Conservation (phyloP, 2,888 invertebrate genomes). For the Eilema sororculum region DNA sequence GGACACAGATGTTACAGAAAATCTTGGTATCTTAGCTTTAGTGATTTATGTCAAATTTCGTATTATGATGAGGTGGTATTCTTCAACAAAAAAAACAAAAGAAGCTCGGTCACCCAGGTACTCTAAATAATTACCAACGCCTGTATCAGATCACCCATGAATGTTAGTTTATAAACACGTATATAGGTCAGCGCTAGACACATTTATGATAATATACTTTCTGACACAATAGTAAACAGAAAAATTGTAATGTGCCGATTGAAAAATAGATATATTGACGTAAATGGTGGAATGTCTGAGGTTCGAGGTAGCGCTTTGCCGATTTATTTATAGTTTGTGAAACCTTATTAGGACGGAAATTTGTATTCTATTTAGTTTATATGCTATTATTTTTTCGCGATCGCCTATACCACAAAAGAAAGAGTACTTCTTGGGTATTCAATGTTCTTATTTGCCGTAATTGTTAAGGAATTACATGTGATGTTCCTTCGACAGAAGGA, state of each 20-base stretch:
- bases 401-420: not conserved
- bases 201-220: conserved; percentile 8
- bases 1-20: too few species aligned
- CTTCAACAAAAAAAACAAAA: not conserved
- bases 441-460: too few species aligned
- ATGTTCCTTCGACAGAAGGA: not conserved
- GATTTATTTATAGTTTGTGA: not conserved
- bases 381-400: not conserved
- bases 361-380: not conserved
- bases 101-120: not conserved
- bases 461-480: not conserved
- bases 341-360: not conserved
- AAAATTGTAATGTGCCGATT: conserved; percentile 6
- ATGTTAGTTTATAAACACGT: not conserved
- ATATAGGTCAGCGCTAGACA: conserved; percentile 3
- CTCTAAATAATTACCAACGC: conserved; percentile 3
- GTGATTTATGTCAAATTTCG: not conserved
- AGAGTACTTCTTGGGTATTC: not conserved
- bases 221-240: conserved; percentile 9
- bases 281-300: not conserved
- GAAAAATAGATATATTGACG: not conserved
- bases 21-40: not conserved
- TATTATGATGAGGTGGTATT: not conserved
- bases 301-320: not conserved
- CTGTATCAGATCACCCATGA: not conserved